phyloP scores from a whole-genome alignment of 2,888 invertebrate species.

The Luffia ferchaultella region DNA sequence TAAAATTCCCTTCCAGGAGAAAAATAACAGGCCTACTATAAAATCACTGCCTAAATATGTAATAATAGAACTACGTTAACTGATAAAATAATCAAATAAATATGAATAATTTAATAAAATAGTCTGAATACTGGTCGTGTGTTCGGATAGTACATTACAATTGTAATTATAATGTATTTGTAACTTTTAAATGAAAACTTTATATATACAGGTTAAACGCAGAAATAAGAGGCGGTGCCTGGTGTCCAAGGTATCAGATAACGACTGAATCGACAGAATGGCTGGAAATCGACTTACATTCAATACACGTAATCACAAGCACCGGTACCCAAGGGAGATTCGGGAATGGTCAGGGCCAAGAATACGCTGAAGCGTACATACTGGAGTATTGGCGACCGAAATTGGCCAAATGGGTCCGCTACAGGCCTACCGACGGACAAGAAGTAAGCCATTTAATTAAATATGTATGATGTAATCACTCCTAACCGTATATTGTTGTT shows the following conservation, averaged over 20 bases:
- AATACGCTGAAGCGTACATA: slow-evolving; percentile 84
- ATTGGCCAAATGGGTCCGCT: slow-evolving; percentile 83
- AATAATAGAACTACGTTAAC: too few relatives aligned
- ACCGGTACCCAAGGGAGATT: slow-evolving; percentile 88
- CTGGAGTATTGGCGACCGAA: slow-evolving; percentile 86
- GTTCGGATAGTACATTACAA: too few relatives aligned
- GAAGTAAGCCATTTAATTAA: too few relatives aligned
- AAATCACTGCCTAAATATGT: too few relatives aligned
- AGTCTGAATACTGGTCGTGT: too few relatives aligned
- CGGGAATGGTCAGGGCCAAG: slow-evolving; percentile 90
- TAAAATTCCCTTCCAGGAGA: too few relatives aligned
- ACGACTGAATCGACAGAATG: slow-evolving; percentile 80
- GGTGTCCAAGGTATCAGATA: slow-evolving; percentile 88
- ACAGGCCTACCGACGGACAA: slow-evolving; percentile 74
- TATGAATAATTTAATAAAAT: too few relatives aligned
- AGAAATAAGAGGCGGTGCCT: slow-evolving; percentile 87
- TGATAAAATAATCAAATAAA: too few relatives aligned
- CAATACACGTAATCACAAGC: slow-evolving; percentile 82
- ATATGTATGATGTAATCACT: slow-evolving; percentile 21
- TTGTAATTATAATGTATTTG: too few relatives aligned
- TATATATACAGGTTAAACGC: slow-evolving; percentile 82
- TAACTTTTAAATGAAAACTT: slow-evolving; percentile 21
- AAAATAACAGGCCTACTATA: too few relatives aligned
- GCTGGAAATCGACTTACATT: slow-evolving; percentile 82
- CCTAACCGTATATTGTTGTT: too few relatives aligned